phyloP scores from a whole-genome alignment of 2,888 invertebrate genomes.

The Plebejus anna region DNA sequence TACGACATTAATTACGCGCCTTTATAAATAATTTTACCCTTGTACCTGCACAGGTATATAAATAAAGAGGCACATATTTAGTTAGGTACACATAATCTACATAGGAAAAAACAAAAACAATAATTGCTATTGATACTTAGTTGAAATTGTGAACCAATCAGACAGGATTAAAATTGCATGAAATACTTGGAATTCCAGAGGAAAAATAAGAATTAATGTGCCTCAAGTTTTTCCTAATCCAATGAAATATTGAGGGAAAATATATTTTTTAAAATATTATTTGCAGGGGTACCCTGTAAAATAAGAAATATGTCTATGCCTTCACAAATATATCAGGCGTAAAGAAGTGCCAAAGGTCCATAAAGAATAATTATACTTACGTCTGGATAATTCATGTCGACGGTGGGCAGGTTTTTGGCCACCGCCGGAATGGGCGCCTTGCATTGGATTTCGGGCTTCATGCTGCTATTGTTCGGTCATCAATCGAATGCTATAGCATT shows the following conservation, averaged over 20 bases:
- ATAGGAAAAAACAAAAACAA: background rate
- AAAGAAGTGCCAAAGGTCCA: background rate
- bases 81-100: no score
- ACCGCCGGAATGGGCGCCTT: slow-evolving; percentile 54
- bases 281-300: no score
- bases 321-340: no score
- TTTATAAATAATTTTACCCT: background rate
- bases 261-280: no score
- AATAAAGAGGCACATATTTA: no score
- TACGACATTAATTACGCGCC: background rate
- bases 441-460: slow-evolving; percentile 52
- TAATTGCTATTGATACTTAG: background rate
- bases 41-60: background rate
- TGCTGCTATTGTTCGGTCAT: slow-evolving; percentile 39
- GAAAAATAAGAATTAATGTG: background rate
- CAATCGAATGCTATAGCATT: slow-evolving; percentile 49
- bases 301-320: no score
- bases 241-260: no score
- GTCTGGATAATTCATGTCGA: slow-evolving; percentile 61
- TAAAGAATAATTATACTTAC: slow-evolving; percentile 51
- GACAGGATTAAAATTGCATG: background rate
- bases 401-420: slow-evolving; percentile 52
- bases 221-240: no score
- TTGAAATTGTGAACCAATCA: background rate
- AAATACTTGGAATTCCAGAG: background rate